Evolutionary conservation across 2,113 vertebrate species (phyloP).

Genomic region (Mystacornis crossleyi): DNA sequence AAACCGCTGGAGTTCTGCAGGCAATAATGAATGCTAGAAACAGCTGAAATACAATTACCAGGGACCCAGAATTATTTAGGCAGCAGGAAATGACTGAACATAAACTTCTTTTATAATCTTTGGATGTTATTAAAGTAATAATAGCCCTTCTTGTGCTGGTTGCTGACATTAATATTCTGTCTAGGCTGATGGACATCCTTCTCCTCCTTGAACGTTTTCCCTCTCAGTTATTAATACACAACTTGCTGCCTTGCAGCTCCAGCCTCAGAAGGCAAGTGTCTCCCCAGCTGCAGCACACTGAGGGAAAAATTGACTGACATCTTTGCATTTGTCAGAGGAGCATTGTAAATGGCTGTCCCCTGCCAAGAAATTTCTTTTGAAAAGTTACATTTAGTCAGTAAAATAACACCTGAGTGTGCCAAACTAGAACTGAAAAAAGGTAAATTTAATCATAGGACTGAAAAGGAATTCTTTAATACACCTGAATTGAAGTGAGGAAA

Average conservation of each 20-base stretch:
- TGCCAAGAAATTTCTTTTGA: neutral
- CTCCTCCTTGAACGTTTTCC: accelerated
- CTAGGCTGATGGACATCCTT: neutral
- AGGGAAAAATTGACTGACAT: neutral
- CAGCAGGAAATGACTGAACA: neutral
- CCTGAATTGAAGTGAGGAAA: neutral
- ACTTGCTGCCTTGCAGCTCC: neutral
- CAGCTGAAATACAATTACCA: neutral
- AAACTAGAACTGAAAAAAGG: neutral
- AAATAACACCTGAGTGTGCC: neutral
- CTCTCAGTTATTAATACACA: neutral
- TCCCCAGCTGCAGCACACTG: neutral
- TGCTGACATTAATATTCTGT: neutral
- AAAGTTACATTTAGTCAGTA: neutral
- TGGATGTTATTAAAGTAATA: neutral
- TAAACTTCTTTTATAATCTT: neutral
- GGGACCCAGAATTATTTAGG: neutral
- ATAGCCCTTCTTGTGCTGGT: neutral
- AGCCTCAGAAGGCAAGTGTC: neutral
- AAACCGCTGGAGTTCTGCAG: neutral
- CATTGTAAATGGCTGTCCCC: neutral
- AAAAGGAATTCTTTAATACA: neutral
- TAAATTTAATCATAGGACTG: neutral
- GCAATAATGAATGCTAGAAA: neutral
- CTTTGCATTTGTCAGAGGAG: neutral